phyloP scores from a whole-genome alignment of 2,888 invertebrate species.

The Orchestes rusci region DNA sequence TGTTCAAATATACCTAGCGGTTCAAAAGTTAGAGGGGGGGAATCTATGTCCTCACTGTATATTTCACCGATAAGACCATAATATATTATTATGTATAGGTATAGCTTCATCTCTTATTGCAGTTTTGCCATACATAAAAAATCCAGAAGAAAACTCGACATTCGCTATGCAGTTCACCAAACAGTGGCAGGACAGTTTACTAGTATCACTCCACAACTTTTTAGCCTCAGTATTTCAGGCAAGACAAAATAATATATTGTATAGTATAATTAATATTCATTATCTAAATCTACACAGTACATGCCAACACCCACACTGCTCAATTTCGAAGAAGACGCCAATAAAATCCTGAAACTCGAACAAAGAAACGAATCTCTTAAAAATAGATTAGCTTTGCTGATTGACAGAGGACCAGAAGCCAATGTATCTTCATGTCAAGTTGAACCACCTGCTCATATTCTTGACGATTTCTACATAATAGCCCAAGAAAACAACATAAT shows the following conservation, averaged over 20 bases:
- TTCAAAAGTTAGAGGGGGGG: too few species aligned
- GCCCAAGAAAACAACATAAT: slow-evolving; percentile 61
- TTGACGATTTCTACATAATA: slow-evolving; percentile 88
- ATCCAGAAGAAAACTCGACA: slow-evolving; percentile 82
- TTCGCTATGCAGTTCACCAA: slow-evolving; percentile 86
- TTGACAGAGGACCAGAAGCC: slow-evolving; percentile 42
- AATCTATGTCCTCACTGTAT: too few species aligned
- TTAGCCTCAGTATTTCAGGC: slow-evolving; percentile 79
- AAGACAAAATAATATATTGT: slow-evolving; percentile 26
- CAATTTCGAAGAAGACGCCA: slow-evolving; percentile 79
- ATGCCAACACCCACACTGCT: slow-evolving; percentile 82
- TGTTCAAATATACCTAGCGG: too few species aligned
- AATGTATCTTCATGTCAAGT: slow-evolving; percentile 56
- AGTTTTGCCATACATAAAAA: slow-evolving; percentile 51
- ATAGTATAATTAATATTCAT: neutral
- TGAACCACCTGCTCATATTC: slow-evolving; percentile 68
- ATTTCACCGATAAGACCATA: too few species aligned
- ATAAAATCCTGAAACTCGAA: slow-evolving; percentile 69
- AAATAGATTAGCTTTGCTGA: slow-evolving; percentile 48
- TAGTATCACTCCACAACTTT: slow-evolving; percentile 88
- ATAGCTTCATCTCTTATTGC: too few species aligned
- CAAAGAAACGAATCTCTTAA: slow-evolving; percentile 74
- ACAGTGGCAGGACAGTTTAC: slow-evolving; percentile 92
- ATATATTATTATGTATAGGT: too few species aligned
- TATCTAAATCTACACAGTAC: slow-evolving; percentile 57